phyloP scores from a whole-genome alignment of 2,888 invertebrate species.

The Ectobius pallidus region DNA sequence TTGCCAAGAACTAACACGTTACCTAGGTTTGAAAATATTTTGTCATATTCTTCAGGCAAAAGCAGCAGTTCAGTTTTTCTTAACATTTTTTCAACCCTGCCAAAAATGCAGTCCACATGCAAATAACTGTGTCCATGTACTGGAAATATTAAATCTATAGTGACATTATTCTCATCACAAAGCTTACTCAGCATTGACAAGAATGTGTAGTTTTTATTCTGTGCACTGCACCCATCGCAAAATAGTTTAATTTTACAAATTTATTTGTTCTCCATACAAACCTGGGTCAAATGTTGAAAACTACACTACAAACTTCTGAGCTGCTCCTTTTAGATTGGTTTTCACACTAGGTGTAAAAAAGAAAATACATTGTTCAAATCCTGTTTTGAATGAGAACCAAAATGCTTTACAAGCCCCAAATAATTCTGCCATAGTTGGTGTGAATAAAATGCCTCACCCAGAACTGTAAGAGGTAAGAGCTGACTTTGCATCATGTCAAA shows the following conservation, averaged over 20 bases:
- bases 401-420: neutral
- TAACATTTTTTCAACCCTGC: conserved; percentile 6
- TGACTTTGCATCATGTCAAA: conserved; percentile 20
- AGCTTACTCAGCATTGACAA: conserved; percentile 4
- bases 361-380: neutral
- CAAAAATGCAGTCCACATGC: neutral
- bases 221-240: neutral
- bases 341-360: neutral
- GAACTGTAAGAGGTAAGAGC: neutral
- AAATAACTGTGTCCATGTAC: neutral
- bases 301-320: conserved; percentile 19
- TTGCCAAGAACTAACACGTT: conserved; percentile 3
- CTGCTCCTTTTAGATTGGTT: neutral
- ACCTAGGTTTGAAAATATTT: conserved; percentile 14
- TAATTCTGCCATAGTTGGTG: conserved; percentile 13
- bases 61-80: neutral
- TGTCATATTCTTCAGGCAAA: conserved; percentile 17
- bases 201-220: conserved; percentile 15
- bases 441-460: conserved; percentile 1
- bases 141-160: neutral
- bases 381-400: conserved; percentile 8
- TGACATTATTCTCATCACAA: neutral
- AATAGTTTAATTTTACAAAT: conserved; percentile 8
- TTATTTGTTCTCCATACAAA: neutral
- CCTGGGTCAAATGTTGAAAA: neutral